Conservation (phyloP, 2,888 invertebrate genomes). For the Zonitis immaculata region DNA sequence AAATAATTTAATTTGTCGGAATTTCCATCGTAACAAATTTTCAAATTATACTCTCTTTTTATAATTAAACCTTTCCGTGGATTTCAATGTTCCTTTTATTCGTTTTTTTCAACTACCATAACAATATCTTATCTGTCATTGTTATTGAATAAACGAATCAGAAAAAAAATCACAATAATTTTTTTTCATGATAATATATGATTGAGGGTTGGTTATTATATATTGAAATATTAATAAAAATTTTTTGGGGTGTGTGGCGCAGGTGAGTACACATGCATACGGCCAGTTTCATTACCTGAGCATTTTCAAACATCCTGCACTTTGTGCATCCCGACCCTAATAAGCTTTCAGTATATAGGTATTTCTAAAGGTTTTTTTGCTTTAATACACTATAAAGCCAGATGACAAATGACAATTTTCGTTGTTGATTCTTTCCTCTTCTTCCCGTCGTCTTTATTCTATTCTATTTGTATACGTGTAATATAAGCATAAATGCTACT, state of each 20-base stretch:
- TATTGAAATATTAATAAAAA: background rate
- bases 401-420: constrained; percentile 44
- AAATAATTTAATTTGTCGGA: background rate
- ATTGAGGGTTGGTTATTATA: background rate
- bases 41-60: background rate
- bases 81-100: background rate
- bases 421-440: constrained; percentile 35
- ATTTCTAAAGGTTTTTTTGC: constrained; percentile 35
- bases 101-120: background rate
- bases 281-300: constrained; percentile 35
- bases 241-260: constrained; percentile 5
- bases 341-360: constrained; percentile 38
- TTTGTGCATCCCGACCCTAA: constrained; percentile 44
- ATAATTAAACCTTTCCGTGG: background rate
- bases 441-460: constrained; percentile 6
- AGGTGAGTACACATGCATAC: constrained; percentile 26
- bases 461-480: background rate
- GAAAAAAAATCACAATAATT: too few relatives aligned
- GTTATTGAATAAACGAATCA: background rate
- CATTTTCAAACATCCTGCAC: constrained; percentile 45
- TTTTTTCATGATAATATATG: background rate
- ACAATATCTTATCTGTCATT: background rate
- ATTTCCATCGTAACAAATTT: background rate
- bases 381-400: constrained; percentile 37
- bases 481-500: background rate